phyloP scores from a whole-genome alignment of 2,888 invertebrate species.

The Drosophila borborema region DNA sequence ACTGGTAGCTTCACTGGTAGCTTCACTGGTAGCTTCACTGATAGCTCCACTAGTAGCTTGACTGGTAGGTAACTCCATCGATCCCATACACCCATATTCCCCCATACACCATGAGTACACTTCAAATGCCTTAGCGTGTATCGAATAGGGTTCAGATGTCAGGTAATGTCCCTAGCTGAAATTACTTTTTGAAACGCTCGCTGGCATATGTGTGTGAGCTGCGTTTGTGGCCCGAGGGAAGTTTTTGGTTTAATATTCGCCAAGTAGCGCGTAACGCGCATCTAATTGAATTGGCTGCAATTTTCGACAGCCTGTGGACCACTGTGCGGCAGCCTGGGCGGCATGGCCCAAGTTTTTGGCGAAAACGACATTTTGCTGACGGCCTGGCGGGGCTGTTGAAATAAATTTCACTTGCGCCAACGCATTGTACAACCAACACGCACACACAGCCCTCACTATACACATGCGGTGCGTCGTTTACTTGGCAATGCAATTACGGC shows the following conservation, averaged over 20 bases:
- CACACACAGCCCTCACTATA: conserved; percentile 13
- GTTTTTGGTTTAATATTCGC: conserved; percentile 7
- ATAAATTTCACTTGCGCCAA: conserved; percentile 77
- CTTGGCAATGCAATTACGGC: conserved; percentile 79
- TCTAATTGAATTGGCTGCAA: conserved; percentile 30
- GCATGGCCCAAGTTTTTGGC: conserved; percentile 55
- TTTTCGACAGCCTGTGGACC: conserved; percentile 31
- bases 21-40: no score
- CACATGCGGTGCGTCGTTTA: conserved; percentile 70
- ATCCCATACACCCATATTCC: neutral
- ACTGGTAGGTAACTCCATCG: neutral
- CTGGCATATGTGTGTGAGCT: neutral
- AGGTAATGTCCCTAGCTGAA: neutral
- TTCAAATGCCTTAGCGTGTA: neutral
- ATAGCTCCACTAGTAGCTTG: no score
- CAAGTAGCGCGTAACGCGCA: neutral
- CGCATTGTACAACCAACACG: conserved; percentile 38
- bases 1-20: no score
- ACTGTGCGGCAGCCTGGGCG: conserved; percentile 37
- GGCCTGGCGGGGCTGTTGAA: conserved; percentile 73
- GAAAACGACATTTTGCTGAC: conserved; percentile 67
- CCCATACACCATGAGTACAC: neutral
- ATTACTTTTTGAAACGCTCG: neutral
- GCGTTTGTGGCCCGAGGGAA: neutral
- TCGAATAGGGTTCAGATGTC: neutral